Percentiles rank a stretch among this genome's conserved stretches.
These are phyloP conservation scores for Osedax frankpressi DNA, from an alignment of 2,888 invertebrate genomes.

Conservation along the genomic window DNA sequence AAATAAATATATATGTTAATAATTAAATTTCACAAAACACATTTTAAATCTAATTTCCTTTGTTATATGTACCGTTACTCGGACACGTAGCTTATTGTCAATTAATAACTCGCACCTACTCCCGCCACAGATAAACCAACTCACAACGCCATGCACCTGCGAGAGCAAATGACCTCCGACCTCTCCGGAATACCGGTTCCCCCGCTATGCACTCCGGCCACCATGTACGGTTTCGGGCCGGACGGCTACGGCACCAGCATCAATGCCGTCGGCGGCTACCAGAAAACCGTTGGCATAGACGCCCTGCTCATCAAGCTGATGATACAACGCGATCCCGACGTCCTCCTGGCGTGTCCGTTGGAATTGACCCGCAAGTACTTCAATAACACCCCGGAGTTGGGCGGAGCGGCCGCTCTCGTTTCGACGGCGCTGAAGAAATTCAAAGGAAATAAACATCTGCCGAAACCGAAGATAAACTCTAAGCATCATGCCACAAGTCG, in stretches of 20 bases:
- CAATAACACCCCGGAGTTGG: neutral
- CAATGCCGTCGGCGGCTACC: neutral
- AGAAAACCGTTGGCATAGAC: neutral
- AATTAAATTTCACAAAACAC: no score
- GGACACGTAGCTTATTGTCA: no score
- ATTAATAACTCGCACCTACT: no score
- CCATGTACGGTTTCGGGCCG: neutral
- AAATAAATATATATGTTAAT: no score
- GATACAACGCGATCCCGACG: neutral
- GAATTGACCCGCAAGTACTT: neutral
- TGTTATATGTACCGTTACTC: no score
- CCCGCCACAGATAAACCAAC: neutral
- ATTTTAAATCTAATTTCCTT: no score
- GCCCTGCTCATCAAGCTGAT: neutral
- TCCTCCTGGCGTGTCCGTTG: neutral
- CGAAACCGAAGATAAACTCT: no score
- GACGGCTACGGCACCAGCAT: neutral
- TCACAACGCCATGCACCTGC: neutral
- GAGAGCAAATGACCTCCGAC: neutral
- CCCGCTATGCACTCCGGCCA: neutral
- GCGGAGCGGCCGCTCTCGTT: neutral
- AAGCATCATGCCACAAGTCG: no score
- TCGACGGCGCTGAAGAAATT: neutral
- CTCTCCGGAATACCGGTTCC: neutral
- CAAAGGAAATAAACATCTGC: no score